Percentiles rank a stretch among this genome's conserved stretches.
These are phyloP conservation scores for Brachynemurus nebulosus DNA, from an alignment of 2,888 invertebrate genomes.

Conservation along the genomic window DNA sequence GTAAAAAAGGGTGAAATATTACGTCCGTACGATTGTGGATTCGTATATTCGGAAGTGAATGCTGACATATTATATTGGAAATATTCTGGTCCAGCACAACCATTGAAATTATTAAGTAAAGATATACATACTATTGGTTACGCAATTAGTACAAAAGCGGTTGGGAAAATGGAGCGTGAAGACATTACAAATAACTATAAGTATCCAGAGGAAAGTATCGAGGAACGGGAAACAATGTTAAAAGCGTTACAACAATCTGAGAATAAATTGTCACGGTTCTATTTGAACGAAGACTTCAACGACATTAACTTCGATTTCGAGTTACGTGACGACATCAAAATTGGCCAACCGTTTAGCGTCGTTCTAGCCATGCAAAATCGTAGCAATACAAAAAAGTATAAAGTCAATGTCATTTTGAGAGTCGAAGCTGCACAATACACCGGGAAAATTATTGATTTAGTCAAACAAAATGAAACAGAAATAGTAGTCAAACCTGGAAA, in stretches of 20 bases:
- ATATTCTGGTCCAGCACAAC: slow-evolving; percentile 69
- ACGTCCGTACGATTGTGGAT: slow-evolving; percentile 68
- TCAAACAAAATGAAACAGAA: slow-evolving; percentile 56
- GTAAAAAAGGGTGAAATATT: slow-evolving; percentile 73
- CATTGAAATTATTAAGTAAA: slow-evolving; percentile 67
- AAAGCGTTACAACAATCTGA: slow-evolving; percentile 71
- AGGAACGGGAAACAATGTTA: slow-evolving; percentile 74
- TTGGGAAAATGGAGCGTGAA: slow-evolving; percentile 64
- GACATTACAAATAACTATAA: slow-evolving; percentile 77
- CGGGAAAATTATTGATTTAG: slow-evolving; percentile 58
- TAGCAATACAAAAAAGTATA: slow-evolving; percentile 46
- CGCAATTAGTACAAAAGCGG: slow-evolving; percentile 72
- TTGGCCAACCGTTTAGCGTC: slow-evolving; percentile 71
- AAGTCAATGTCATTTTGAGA: slow-evolving; percentile 56
- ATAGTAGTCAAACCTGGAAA: slow-evolving; percentile 49
- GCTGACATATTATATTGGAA: slow-evolving; percentile 86
- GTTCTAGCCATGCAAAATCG: slow-evolving; percentile 58
- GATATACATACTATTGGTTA: slow-evolving; percentile 68
- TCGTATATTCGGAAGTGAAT: slow-evolving; percentile 87
- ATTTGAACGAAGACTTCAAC: slow-evolving; percentile 79
- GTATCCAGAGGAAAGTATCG: slow-evolving; percentile 61
- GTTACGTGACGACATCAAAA: slow-evolving; percentile 68
- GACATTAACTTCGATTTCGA: slow-evolving; percentile 76
- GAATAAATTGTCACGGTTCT: slow-evolving; percentile 70
- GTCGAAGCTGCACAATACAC: slow-evolving; percentile 76